Base-by-base conservation (phyloP, 2,797 vertebrate species). In the Holocentrus rufus region DNA sequence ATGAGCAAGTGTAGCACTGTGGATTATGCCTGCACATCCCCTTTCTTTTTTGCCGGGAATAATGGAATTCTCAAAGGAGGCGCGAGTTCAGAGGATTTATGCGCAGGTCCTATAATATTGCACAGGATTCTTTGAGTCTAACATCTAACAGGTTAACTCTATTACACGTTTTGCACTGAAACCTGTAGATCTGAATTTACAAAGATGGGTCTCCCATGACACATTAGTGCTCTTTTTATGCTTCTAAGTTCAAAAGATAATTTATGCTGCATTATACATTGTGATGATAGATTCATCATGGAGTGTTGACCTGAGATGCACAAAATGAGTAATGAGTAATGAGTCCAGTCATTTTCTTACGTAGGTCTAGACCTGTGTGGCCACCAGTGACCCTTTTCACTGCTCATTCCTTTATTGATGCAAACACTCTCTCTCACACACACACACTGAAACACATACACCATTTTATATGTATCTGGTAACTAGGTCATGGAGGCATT, bases 71-170 rank as follows among this genome's bases (percentile, higher is more conserved):
- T 76, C 79, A 57, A 14, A 50, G 49, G 80, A 72, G 60, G 65
- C 11, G 18, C 0, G 0, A 50, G 46, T 65, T 78, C 50, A 66
- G 39, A 70, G 39, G 64, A 79, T 85, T 81, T 57, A 73, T 80
- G 62, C 39, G 60, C 23, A 46, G 44, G 72, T 76, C 17, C 18
- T 75, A 59, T 77, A 65, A 87, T 81, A 82, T 53, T 80, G 14
- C 46, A 30, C 8, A 15, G 15, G 62, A 59, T 65, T 77, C 22
- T 65, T 30, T 50, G 66, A 68, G 36, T 61, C 47, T 11, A 76
- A 63, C 34, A 55, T 61, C 54, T 66, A 36, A 30, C 62, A 67
- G 56, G 31, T 55, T 79, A 58, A 69, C 52, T 77, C 53, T 17
- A 20, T 67, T 36, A 42, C 5, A 39, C 42, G 69, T 74, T 44